A percentile compares a stretch with the other conserved stretches of the same genome.
Evolutionary conservation across 2,888 invertebrate genomes (phyloP).

Genomic region (Cybosia mesomella): DNA sequence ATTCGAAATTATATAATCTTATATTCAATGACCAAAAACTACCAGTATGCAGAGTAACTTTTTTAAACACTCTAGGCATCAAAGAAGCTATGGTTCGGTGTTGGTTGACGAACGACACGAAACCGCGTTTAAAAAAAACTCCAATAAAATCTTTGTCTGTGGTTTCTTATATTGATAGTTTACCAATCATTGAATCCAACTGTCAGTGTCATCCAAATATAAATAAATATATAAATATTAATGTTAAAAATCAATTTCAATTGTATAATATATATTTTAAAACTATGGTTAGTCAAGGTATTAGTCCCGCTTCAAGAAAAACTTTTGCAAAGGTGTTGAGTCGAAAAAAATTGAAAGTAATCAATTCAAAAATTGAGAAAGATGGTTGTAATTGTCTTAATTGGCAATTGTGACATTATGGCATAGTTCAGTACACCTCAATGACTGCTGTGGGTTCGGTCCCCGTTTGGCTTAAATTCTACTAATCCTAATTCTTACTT

Average conservation of each 20-base stretch:
- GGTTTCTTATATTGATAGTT: conserved; percentile 61
- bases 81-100: conserved; percentile 73
- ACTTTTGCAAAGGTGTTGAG: conserved; percentile 68
- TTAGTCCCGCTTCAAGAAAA: conserved; percentile 67
- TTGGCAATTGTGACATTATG: background rate
- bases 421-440: no score
- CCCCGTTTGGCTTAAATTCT: no score
- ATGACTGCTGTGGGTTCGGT: no score
- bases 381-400: conserved; percentile 59
- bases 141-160: conserved; percentile 66
- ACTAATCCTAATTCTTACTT: no score
- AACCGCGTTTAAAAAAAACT: conserved; percentile 53
- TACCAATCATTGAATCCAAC: conserved; percentile 64
- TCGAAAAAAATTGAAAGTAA: conserved; percentile 65
- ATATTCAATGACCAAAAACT: conserved; percentile 49
- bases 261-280: conserved; percentile 64
- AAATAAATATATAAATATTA: conserved; percentile 58
- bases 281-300: conserved; percentile 55
- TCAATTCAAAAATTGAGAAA: conserved; percentile 67
- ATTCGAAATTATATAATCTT: conserved; percentile 67
- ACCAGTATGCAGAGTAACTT: conserved; percentile 67
- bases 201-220: conserved; percentile 61
- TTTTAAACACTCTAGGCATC: conserved; percentile 70
- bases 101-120: conserved; percentile 60
- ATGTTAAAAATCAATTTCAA: conserved; percentile 68